Evolutionary conservation across 2,797 vertebrate genomes (phyloP).

Genomic region (Rousettus madagascariensis): DNA sequence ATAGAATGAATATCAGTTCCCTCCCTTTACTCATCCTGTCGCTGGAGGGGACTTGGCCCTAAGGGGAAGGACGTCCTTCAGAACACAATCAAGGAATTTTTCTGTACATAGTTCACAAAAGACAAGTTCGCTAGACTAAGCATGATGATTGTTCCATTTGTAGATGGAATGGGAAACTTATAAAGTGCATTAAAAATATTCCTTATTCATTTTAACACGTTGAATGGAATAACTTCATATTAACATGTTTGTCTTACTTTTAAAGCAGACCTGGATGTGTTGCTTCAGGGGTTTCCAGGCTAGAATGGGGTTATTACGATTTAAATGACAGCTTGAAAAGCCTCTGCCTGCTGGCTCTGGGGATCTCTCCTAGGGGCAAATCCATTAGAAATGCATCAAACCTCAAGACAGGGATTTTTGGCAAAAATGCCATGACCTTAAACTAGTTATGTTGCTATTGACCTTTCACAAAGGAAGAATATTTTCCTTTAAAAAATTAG

Average conservation of each 20-base stretch:
- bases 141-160: background rate
- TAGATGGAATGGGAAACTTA: background rate
- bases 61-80: background rate
- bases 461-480: slow-evolving; percentile 34
- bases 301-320: background rate
- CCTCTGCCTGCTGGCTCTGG: background rate
- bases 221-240: background rate
- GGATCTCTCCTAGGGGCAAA: background rate
- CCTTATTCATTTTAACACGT: background rate
- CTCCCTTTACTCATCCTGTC: background rate
- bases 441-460: background rate
- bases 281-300: background rate
- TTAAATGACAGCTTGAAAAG: background rate
- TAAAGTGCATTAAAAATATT: background rate
- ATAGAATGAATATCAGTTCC: background rate
- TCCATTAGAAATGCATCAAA: background rate
- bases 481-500: slow-evolving; percentile 21
- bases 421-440: background rate
- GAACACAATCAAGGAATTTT: background rate
- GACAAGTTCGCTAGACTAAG: background rate
- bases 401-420: background rate
- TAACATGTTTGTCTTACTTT: background rate
- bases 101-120: background rate
- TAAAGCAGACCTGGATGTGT: background rate
- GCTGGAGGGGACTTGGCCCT: background rate